phyloP scores from a whole-genome alignment of 1,140 invertebrate species.

The Calycopis cecrops region DNA sequence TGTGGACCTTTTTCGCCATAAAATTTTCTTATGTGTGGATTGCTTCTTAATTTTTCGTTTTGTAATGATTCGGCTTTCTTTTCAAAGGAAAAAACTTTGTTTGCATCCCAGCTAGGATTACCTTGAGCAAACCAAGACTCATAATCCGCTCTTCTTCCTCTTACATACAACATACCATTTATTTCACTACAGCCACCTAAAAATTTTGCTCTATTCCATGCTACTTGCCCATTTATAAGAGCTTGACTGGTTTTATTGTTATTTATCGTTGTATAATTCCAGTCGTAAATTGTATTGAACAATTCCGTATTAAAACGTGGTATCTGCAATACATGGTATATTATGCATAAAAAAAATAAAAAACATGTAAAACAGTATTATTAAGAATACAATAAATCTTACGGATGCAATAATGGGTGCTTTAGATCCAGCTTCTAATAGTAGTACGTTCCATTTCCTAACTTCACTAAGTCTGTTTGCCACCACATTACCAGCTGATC shows the following conservation, averaged over 20 bases:
- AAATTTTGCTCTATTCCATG: constrained; percentile 80
- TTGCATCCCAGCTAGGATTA: constrained; percentile 64
- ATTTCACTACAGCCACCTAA: constrained; percentile 84
- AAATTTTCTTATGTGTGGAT: constrained; percentile 22
- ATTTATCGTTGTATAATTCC: constrained; percentile 72
- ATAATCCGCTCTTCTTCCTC: constrained; percentile 76
- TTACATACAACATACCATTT: constrained; percentile 87
- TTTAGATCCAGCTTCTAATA: constrained; percentile 76
- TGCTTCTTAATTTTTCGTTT: constrained; percentile 26
- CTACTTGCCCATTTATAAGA: constrained; percentile 54
- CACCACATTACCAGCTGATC: constrained; percentile 61
- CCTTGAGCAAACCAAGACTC: constrained; percentile 79
- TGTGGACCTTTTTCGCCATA: constrained; percentile 41
- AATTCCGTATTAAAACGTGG: constrained; percentile 56
- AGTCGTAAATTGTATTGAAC: constrained; percentile 75
- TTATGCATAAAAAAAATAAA: background rate
- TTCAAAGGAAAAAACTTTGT: constrained; percentile 32
- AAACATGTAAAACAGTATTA: background rate
- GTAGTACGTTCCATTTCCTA: constrained; percentile 50
- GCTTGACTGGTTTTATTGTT: constrained; percentile 61
- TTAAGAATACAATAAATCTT: background rate
- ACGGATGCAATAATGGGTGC: constrained; percentile 27
- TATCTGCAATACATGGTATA: constrained; percentile 44
- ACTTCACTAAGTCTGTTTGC: constrained; percentile 66
- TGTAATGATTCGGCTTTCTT: constrained; percentile 45